Conservation (phyloP, 1,140 invertebrate species). For the Trypoxylus dichotomus region DNA sequence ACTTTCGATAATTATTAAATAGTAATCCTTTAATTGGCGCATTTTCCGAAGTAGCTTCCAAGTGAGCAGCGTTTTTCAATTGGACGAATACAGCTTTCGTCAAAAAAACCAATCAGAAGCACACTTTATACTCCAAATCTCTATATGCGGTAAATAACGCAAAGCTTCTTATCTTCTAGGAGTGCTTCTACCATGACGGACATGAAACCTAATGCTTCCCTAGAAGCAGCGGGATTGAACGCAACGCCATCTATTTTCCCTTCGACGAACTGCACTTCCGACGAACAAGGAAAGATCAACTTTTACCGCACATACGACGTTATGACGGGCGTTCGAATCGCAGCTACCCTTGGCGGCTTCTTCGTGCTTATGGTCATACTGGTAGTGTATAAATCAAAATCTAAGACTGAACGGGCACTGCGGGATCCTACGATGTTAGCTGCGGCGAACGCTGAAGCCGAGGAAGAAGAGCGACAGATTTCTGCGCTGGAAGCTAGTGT, state of each 20-base stretch:
- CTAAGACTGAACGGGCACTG: conserved; percentile 69
- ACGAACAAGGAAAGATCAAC: conserved; percentile 53
- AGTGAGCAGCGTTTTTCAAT: no score
- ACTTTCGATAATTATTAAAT: no score
- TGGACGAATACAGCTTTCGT: neutral
- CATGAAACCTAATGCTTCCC: conserved; percentile 1
- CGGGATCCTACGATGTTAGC: conserved; percentile 68
- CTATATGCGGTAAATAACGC: neutral
- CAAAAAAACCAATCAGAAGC: no score
- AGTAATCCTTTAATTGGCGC: no score
- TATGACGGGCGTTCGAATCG: conserved; percentile 87
- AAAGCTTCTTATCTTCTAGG: conserved; percentile 23
- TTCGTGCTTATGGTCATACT: conserved; percentile 85
- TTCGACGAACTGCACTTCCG: neutral
- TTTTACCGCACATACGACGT: conserved; percentile 89
- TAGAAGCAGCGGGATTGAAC: neutral
- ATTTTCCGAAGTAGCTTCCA: no score
- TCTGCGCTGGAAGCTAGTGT: conserved; percentile 72
- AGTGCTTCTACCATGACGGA: conserved; percentile 8
- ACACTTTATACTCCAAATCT: neutral
- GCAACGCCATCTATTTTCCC: neutral
- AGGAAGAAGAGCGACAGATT: conserved; percentile 73
- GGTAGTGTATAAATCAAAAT: conserved; percentile 84
- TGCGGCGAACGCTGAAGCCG: conserved; percentile 73
- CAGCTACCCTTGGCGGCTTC: conserved; percentile 83